These are phyloP conservation scores for Lycocerus yunnanus DNA, from an alignment of 2,888 invertebrate genomes.

Conservation along the genomic window DNA sequence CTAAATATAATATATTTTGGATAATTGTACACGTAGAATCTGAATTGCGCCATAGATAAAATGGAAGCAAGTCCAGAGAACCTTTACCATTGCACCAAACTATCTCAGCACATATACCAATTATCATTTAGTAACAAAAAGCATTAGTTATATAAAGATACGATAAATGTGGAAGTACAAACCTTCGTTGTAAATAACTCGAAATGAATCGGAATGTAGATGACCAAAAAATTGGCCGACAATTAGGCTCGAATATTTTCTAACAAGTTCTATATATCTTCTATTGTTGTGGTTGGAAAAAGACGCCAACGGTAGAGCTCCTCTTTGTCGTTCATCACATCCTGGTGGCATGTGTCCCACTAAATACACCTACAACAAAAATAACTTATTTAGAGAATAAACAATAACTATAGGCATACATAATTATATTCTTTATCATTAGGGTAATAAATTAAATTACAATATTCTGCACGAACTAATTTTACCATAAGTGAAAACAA, in stretches of 20 bases:
- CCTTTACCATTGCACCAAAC: too few species aligned
- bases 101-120: too few species aligned
- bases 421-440: neutral
- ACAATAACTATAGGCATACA: too few species aligned
- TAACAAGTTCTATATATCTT: slow-evolving; percentile 74
- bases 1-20: too few species aligned
- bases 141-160: neutral
- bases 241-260: slow-evolving; percentile 78
- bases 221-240: slow-evolving; percentile 93
- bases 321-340: slow-evolving; percentile 76
- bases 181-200: slow-evolving; percentile 78
- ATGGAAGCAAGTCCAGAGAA: too few species aligned
- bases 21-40: too few species aligned
- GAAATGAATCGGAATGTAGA: slow-evolving; percentile 88
- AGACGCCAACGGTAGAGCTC: slow-evolving; percentile 61
- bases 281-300: slow-evolving; percentile 77
- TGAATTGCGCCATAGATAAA: too few species aligned
- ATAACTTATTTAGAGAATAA: neutral
- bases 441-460: neutral
- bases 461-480: neutral
- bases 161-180: neutral
- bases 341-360: slow-evolving; percentile 92
- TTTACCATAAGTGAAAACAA: neutral
- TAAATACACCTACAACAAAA: slow-evolving; percentile 77
- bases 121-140: neutral